Percentiles rank a stretch among this genome's conserved stretches.
phyloP scores from a whole-genome alignment of 2,888 invertebrate species.

The Tetragnatha montana region DNA sequence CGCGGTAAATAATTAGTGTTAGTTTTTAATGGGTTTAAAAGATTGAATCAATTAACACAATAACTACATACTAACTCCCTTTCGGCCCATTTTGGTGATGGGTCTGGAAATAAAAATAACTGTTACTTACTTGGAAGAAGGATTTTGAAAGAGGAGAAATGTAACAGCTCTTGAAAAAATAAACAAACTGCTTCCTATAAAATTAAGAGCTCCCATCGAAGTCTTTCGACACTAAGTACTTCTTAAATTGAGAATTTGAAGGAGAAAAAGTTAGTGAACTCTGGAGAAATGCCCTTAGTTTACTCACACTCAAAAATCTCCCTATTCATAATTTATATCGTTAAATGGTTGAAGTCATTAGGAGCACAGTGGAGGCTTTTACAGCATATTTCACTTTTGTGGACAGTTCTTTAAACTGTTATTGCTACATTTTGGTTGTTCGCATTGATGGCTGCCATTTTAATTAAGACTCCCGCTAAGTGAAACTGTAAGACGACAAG shows the following conservation, averaged over 20 bases:
- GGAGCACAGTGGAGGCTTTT: background rate
- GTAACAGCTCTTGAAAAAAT: background rate
- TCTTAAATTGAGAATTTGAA: background rate
- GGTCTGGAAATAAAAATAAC: background rate
- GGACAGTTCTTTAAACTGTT: slow-evolving; percentile 41
- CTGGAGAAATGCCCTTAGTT: background rate
- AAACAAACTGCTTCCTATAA: background rate
- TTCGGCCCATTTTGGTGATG: background rate
- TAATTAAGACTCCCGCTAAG: slow-evolving; percentile 28
- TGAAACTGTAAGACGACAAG: slow-evolving; percentile 4
- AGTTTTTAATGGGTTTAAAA: background rate
- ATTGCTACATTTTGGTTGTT: slow-evolving; percentile 26
- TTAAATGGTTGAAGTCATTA: slow-evolving; percentile 45
- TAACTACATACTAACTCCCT: background rate
- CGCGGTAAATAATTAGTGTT: background rate
- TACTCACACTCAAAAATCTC: slow-evolving; percentile 6
- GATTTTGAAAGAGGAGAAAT: background rate
- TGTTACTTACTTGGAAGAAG: background rate
- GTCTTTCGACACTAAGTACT: slow-evolving; percentile 6
- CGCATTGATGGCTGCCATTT: slow-evolving; percentile 38
- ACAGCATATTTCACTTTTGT: slow-evolving; percentile 45
- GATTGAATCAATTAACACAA: background rate
- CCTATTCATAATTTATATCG: slow-evolving; percentile 40
- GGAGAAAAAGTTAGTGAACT: background rate
- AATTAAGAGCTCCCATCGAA: slow-evolving; percentile 7